A percentile compares a stretch with the other conserved stretches of the same genome.
Conservation (phyloP, 1,140 invertebrate species). For the Zaprionus davidi region DNA sequence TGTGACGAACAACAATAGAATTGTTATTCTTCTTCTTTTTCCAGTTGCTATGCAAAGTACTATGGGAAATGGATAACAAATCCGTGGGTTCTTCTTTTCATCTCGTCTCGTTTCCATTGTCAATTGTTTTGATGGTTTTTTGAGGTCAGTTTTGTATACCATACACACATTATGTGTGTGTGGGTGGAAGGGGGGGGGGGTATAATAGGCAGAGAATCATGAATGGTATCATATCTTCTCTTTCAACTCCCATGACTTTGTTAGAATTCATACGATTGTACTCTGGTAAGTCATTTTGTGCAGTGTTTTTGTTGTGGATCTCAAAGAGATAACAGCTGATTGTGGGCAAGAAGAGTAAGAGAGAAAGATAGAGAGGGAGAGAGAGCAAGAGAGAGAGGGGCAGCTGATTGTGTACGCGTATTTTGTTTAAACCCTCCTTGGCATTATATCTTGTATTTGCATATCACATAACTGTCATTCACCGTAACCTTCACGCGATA, state of each 20-base stretch:
- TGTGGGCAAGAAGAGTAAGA: background rate
- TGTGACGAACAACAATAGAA: constrained; percentile 31
- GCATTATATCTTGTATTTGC: background rate
- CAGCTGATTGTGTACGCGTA: background rate
- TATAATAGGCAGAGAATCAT: background rate
- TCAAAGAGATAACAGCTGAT: constrained; percentile 4
- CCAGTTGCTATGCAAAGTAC: constrained; percentile 26
- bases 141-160: constrained; percentile 34
- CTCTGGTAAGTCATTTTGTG: background rate
- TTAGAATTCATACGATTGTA: background rate
- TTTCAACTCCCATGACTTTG: background rate
- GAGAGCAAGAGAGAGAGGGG: too few relatives aligned
- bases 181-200: background rate
- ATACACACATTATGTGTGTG: background rate
- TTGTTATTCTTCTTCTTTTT: constrained; percentile 29
- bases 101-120: constrained; percentile 31
- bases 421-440: background rate
- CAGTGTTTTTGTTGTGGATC: constrained; percentile 30
- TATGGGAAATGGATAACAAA: constrained; percentile 62
- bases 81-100: constrained; percentile 57
- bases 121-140: constrained; percentile 41
- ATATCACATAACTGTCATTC: constrained; percentile 1
- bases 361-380: background rate
- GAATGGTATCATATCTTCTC: background rate
- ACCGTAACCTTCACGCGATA: constrained; percentile 27